Conservation (phyloP, 1,140 invertebrate species). For the Pseudachorutes palmiensis region DNA sequence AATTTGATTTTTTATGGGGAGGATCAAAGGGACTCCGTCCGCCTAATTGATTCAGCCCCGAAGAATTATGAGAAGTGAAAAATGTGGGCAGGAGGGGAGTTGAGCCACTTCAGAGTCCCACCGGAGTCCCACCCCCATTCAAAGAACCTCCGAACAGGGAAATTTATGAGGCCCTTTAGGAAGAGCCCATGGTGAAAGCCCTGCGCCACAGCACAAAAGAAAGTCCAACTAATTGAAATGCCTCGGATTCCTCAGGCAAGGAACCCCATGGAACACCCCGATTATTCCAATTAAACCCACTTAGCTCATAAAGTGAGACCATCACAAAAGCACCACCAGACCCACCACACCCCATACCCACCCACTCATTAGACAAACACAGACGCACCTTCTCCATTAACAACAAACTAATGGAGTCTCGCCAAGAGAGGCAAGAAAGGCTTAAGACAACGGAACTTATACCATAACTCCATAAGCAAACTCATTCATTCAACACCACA, state of each 20-base stretch:
- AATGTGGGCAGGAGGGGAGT: not conserved
- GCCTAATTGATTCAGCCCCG: not conserved
- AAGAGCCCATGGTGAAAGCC: not conserved
- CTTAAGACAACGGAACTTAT: too few species aligned
- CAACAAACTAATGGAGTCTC: too few species aligned
- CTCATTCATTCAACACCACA: too few species aligned
- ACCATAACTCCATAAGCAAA: too few species aligned
- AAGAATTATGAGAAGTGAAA: slow-evolving; percentile 14
- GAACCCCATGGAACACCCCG: not conserved
- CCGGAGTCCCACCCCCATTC: not conserved
- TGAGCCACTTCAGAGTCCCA: not conserved
- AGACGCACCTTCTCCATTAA: not conserved
- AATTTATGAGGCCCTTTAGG: not conserved
- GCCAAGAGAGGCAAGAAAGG: too few species aligned
- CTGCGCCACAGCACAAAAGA: not conserved
- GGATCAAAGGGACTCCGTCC: slow-evolving; percentile 7
- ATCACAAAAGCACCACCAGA: too few species aligned
- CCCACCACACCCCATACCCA: too few species aligned
- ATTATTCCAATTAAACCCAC: not conserved
- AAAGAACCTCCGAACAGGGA: not conserved
- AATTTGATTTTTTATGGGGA: slow-evolving; percentile 11
- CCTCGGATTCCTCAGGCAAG: not conserved
- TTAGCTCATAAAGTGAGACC: slow-evolving; percentile 1
- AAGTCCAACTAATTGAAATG: slow-evolving; percentile 4
- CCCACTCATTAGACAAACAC: not conserved